These are phyloP conservation scores for Drosophila pseudoobscura DNA, from an alignment of 1,140 invertebrate genomes.

Conservation along the genomic window DNA sequence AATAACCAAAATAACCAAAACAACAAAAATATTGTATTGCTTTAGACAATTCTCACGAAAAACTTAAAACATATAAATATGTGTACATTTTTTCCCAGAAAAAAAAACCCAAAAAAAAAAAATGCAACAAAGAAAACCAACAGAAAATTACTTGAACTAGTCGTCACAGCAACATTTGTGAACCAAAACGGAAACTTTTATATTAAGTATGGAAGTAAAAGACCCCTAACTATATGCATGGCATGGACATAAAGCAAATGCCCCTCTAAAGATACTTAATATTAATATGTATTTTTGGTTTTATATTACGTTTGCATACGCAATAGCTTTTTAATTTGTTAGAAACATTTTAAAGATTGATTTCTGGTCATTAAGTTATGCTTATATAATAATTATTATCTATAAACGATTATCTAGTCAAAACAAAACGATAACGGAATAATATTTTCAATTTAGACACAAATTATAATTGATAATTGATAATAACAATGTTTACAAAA, in stretches of 20 bases:
- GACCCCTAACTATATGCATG: constrained; percentile 59
- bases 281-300: constrained; percentile 28
- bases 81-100: constrained; percentile 48
- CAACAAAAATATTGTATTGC: constrained; percentile 55
- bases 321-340: constrained; percentile 38
- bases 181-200: constrained; percentile 51
- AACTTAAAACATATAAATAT: constrained; percentile 48
- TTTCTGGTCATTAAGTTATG: constrained; percentile 51
- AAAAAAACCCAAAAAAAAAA: constrained; percentile 24
- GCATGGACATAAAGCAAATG: constrained; percentile 50
- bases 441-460: constrained; percentile 78
- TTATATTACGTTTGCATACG: constrained; percentile 27
- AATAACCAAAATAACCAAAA: constrained; percentile 13
- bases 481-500: constrained; percentile 55
- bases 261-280: constrained; percentile 46
- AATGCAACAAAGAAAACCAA: constrained; percentile 19
- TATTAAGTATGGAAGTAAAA: constrained; percentile 60
- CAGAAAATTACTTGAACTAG: constrained; percentile 59
- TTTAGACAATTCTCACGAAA: constrained; percentile 72
- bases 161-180: constrained; percentile 64
- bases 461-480: constrained; percentile 66
- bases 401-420: constrained; percentile 64
- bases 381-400: constrained; percentile 56
- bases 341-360: constrained; percentile 45
- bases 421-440: constrained; percentile 61